Conservation (phyloP, 2,888 invertebrate species). For the Boloria euphrosyne region DNA sequence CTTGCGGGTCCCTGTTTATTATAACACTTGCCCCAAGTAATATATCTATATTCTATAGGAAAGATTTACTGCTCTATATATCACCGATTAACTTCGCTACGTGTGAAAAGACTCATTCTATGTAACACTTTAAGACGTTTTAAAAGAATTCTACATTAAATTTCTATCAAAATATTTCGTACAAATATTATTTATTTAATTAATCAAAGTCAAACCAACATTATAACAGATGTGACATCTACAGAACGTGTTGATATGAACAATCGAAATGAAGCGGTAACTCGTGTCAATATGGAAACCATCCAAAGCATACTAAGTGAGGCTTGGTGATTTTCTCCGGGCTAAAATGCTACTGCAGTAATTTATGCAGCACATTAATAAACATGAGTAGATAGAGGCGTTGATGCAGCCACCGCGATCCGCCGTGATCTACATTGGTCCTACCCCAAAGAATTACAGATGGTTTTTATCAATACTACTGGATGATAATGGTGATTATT, state of each 20-base stretch:
- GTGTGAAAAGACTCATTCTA: too few species aligned
- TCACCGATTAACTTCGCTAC: too few species aligned
- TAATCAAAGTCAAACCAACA: not conserved
- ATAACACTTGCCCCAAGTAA: too few species aligned
- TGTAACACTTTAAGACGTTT: too few species aligned
- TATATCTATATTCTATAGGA: too few species aligned
- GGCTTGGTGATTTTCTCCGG: conserved; percentile 55
- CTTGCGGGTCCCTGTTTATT: too few species aligned
- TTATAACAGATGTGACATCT: conserved; percentile 1
- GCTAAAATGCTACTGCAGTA: conserved; percentile 62
- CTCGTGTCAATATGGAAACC: conserved; percentile 50
- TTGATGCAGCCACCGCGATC: conserved; percentile 45
- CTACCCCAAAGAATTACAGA: conserved; percentile 14
- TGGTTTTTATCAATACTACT: conserved; percentile 6
- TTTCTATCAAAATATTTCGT: too few species aligned
- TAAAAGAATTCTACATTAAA: too few species aligned
- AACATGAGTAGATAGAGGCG: conserved; percentile 64
- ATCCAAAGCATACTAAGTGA: conserved; percentile 53
- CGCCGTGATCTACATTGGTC: conserved; percentile 26
- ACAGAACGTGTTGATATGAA: conserved; percentile 15
- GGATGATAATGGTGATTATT: not conserved
- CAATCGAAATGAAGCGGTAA: conserved; percentile 22
- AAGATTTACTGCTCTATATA: too few species aligned
- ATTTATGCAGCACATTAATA: conserved; percentile 68
- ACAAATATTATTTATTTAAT: too few species aligned